Conservation (phyloP, 35 echinoderm and acorn worm genomes). For the Lytechinus variegatus region DNA sequence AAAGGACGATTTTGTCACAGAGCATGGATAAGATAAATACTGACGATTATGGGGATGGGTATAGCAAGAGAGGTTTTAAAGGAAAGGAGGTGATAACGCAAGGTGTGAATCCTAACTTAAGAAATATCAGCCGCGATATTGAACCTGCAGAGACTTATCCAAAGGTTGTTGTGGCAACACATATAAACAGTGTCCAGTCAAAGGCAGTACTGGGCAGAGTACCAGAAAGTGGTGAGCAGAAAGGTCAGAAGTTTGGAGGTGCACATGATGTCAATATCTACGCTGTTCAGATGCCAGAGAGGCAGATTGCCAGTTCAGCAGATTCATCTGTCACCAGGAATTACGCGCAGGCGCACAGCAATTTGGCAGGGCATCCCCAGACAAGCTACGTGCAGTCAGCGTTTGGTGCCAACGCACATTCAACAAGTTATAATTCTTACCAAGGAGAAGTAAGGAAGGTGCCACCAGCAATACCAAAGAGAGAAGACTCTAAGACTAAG, state of each 20-base stretch:
- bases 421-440: neutral
- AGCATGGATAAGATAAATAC: slow-evolving; percentile 25
- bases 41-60: neutral
- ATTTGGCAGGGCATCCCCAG: neutral
- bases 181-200: slow-evolving; percentile 40
- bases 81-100: neutral
- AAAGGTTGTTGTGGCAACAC: slow-evolving; percentile 27
- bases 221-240: slow-evolving; percentile 38
- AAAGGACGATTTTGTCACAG: slow-evolving; percentile 26
- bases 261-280: slow-evolving; percentile 17
- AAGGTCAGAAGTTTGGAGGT: slow-evolving; percentile 35
- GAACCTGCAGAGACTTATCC: slow-evolving; percentile 44
- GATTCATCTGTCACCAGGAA: slow-evolving; percentile 28
- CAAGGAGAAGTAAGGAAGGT: neutral
- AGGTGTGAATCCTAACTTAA: slow-evolving; percentile 37
- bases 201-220: slow-evolving; percentile 34
- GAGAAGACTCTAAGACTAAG: slow-evolving; percentile 34
- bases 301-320: slow-evolving; percentile 44
- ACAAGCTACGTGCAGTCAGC: neutral
- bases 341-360: slow-evolving; percentile 43
- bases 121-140: slow-evolving; percentile 5
- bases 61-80: neutral
- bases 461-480: slow-evolving; percentile 42
- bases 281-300: slow-evolving; percentile 34
- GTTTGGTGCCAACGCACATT: neutral